Conservation (phyloP, 2,797 vertebrate species). For the Megalops cyprinoides region DNA sequence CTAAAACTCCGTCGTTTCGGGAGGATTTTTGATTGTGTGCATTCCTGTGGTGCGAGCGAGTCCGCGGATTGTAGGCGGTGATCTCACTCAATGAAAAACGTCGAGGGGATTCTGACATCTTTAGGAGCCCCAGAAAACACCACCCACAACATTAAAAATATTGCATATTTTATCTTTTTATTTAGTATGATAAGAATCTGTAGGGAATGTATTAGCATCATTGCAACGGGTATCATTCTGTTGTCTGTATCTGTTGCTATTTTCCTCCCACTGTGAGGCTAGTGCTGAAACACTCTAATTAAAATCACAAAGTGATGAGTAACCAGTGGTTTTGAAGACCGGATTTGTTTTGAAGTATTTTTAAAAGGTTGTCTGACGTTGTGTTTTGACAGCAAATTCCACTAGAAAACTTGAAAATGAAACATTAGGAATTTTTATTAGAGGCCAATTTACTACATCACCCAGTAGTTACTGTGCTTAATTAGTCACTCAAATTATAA, state of each 20-base stretch:
- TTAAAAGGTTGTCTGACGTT: neutral
- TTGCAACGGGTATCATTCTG: neutral
- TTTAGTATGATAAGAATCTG: neutral
- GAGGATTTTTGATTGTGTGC: too few species aligned
- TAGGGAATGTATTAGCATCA: neutral
- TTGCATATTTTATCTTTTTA: neutral
- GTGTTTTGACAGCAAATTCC: neutral
- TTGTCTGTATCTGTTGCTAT: neutral
- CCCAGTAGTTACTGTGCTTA: too few species aligned
- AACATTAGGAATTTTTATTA: too few species aligned
- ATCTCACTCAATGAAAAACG: neutral
- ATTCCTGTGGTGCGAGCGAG: slow-evolving; percentile 7
- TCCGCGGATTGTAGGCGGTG: neutral
- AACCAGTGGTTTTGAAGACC: too few species aligned
- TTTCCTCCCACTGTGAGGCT: too few species aligned
- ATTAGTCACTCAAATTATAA: too few species aligned
- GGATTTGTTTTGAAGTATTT: too few species aligned
- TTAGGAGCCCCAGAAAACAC: neutral
- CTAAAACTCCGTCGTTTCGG: too few species aligned
- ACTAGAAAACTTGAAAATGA: neutral
- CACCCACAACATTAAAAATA: neutral
- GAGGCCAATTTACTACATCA: neutral
- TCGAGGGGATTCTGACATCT: slow-evolving; percentile 3
- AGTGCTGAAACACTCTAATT: too few species aligned
- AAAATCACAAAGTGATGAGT: too few species aligned